A percentile compares a stretch with the other conserved stretches of the same genome.
These are phyloP conservation scores for Myoxocephalus aenaeus DNA, from an alignment of 2,797 vertebrate genomes.

Conservation along the genomic window DNA sequence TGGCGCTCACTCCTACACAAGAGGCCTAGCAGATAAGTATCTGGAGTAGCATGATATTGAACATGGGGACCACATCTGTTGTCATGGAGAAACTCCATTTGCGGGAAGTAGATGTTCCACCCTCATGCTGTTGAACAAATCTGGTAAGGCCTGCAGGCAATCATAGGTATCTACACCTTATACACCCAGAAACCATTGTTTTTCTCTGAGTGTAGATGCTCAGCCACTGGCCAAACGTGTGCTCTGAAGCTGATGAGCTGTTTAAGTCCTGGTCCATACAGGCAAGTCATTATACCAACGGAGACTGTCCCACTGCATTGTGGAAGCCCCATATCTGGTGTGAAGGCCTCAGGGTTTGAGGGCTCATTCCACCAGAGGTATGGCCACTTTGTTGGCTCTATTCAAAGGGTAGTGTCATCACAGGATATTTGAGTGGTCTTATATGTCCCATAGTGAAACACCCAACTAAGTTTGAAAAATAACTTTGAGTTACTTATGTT, in stretches of 20 bases:
- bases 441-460: slow-evolving; percentile 20
- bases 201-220: too few species aligned
- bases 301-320: slow-evolving; percentile 10
- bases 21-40: not conserved
- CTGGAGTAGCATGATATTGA: not conserved
- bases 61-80: not conserved
- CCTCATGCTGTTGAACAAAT: not conserved
- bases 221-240: too few species aligned
- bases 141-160: too few species aligned
- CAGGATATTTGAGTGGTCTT: slow-evolving; percentile 13
- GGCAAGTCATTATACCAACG: slow-evolving; percentile 1
- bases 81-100: not conserved
- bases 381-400: not conserved
- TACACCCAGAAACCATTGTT: not conserved
- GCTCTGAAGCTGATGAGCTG: slow-evolving; percentile 5
- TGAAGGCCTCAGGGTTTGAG: not conserved
- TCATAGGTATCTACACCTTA: not conserved
- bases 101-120: not conserved
- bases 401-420: not conserved
- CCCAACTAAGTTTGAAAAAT: slow-evolving; percentile 16
- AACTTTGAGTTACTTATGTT: slow-evolving; percentile 2
- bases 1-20: not conserved
- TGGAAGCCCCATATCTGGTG: not conserved
- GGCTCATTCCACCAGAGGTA: not conserved
- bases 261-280: slow-evolving; percentile 7